A percentile compares a stretch with the other conserved stretches of the same genome.
Conservation (phyloP, 37 sponge, comb jelly and placozoan genomes). For the Halisarca cf. caerulea region DNA sequence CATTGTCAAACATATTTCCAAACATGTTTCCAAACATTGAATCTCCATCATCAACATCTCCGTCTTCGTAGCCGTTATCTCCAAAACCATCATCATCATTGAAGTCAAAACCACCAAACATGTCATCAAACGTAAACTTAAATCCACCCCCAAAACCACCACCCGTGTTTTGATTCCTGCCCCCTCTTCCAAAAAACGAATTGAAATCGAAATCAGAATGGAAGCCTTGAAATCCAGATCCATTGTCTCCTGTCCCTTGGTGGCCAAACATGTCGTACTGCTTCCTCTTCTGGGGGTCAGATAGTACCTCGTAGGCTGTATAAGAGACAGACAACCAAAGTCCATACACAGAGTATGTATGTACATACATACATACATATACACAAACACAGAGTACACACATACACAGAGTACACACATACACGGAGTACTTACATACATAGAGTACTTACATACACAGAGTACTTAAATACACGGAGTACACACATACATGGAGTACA, state of each 20-base stretch:
- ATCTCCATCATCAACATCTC: neutral
- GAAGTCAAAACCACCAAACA: conserved; percentile 41
- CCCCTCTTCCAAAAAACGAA: conserved; percentile 21
- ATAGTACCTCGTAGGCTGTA: conserved; percentile 72
- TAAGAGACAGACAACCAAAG: neutral
- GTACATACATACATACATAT: neutral
- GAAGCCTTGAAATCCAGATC: neutral
- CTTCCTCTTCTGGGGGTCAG: conserved; percentile 58
- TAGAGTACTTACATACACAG: too few relatives aligned
- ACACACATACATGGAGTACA: too few relatives aligned
- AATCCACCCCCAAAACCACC: neutral
- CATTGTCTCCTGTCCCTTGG: neutral
- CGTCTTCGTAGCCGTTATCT: neutral
- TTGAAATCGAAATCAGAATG: conserved; percentile 34
- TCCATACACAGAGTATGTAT: neutral
- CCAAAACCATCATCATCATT: conserved; percentile 22
- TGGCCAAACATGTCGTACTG: conserved; percentile 69
- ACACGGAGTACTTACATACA: too few relatives aligned
- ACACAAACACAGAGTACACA: neutral
- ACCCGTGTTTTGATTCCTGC: neutral
- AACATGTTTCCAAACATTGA: neutral
- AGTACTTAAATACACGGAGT: too few relatives aligned
- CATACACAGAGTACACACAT: neutral
- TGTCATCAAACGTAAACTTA: conserved; percentile 61
- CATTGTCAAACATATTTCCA: neutral